A percentile compares a stretch with the other conserved stretches of the same genome.
Conservation (phyloP, 2,888 invertebrate genomes). For the Eugnorisma glareosa region DNA sequence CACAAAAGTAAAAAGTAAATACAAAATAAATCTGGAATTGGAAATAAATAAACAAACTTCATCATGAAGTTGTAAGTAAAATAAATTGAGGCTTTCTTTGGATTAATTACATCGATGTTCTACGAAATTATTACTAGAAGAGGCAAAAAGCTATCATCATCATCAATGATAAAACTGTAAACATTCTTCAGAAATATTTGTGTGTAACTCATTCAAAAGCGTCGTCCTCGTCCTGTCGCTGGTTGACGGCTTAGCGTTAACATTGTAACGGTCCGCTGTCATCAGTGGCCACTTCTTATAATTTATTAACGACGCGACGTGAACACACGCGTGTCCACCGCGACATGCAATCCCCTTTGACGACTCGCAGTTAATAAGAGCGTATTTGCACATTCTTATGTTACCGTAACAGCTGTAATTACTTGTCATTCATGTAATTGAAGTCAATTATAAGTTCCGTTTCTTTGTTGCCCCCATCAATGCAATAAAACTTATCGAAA, state of each 20-base stretch:
- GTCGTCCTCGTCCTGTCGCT: constrained; percentile 43
- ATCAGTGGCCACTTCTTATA: constrained; percentile 43
- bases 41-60: not conserved
- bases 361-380: constrained; percentile 39
- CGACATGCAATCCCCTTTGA: constrained; percentile 44
- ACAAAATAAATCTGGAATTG: not conserved
- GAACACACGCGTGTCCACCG: constrained; percentile 36
- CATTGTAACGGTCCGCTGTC: constrained; percentile 54
- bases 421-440: constrained; percentile 47
- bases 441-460: constrained; percentile 39
- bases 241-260: constrained; percentile 59
- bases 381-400: constrained; percentile 36
- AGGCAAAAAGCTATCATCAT: not conserved
- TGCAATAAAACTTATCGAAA: not conserved
- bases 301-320: constrained; percentile 47
- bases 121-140: not conserved
- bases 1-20: not conserved
- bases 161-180: constrained; percentile 3
- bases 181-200: not conserved
- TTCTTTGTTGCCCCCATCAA: constrained; percentile 7
- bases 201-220: constrained; percentile 36
- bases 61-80: not conserved
- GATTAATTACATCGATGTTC: not conserved
- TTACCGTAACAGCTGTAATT: constrained; percentile 28
- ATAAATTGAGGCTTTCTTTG: not conserved